phyloP scores from a whole-genome alignment of 2,113 vertebrate genomes.

The Leptocoma aspasia region DNA sequence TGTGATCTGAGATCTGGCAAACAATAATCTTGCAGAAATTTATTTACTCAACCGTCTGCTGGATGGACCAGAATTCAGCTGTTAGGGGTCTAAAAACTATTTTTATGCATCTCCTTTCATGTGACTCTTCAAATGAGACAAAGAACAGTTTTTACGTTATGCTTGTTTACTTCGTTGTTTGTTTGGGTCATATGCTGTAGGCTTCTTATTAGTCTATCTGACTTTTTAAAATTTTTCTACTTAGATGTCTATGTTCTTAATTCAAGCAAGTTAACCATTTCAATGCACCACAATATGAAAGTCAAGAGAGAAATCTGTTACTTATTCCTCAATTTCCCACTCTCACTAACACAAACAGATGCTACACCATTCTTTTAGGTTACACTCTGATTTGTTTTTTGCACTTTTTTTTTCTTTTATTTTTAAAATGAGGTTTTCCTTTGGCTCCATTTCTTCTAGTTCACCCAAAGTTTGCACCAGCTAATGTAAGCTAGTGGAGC shows the following conservation, averaged over 20 bases:
- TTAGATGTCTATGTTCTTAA: not conserved
- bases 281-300: not conserved
- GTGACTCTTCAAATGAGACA: not conserved
- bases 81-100: not conserved
- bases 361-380: not conserved
- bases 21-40: not conserved
- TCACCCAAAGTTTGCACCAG: not conserved
- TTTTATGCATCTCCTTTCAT: not conserved
- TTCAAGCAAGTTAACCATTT: not conserved
- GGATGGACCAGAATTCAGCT: not conserved
- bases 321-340: not conserved
- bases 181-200: not conserved
- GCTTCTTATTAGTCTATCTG: not conserved
- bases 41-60: not conserved
- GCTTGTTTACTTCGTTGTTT: not conserved
- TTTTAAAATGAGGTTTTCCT: not conserved
- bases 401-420: not conserved
- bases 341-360: not conserved
- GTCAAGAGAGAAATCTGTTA: not conserved
- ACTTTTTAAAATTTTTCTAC: not conserved
- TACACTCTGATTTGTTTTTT: not conserved
- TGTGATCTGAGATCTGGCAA: not conserved
- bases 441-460: not conserved
- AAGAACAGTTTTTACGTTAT: not conserved
- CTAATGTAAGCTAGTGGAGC: not conserved